Base-by-base conservation (phyloP, 2,797 vertebrate species). In the Alectoris magna region DNA sequence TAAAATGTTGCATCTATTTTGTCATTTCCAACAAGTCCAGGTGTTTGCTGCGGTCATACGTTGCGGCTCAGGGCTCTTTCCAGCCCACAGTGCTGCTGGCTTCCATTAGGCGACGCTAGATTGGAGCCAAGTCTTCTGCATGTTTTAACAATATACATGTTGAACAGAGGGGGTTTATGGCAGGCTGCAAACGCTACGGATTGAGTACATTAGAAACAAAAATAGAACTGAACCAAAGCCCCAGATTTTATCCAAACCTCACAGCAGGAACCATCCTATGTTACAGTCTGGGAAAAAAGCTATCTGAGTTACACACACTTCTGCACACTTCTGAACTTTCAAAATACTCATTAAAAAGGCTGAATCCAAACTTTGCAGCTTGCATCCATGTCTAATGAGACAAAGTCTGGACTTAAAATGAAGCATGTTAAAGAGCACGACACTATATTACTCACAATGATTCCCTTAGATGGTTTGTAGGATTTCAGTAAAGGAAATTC, bases 211-310 rank as follows among this genome's bases (percentile, higher is more conserved):
- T 69, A 83, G 75, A 81, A 94, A 92, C 59, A 93, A 93, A 95
- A 96, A 85, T 76, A 95, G 90, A 90, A 80, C 53, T 58, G 60
- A 86, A 88, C 69, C 71, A 79, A 95, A 93, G 60, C 53, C 59
- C 22, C 64, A 71, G 26, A 49, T 76, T 16, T 68, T 26, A 79
- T 94, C 88, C 94, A 96, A 96, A 91, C 43, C 83, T 94, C 86
- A 62, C 91, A 93, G 88, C 11, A 39, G 91, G 68, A 93, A 24
- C 19, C 21, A 82, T 94, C 75, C 83, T 60, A 34, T 84, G 56
- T 94, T 88, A 76, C 60, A 69, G 67, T 77, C 89, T 62, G 53
- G 26, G 56, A 0, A 39, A 56, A 14, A 38, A 51, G n/a, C 17
- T 9, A 10, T 39, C 36, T 84, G 75, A 43, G 36, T 81, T 84